These are phyloP conservation scores for Picus viridis DNA, from an alignment of 2,797 vertebrate genomes.

Conservation along the genomic window DNA sequence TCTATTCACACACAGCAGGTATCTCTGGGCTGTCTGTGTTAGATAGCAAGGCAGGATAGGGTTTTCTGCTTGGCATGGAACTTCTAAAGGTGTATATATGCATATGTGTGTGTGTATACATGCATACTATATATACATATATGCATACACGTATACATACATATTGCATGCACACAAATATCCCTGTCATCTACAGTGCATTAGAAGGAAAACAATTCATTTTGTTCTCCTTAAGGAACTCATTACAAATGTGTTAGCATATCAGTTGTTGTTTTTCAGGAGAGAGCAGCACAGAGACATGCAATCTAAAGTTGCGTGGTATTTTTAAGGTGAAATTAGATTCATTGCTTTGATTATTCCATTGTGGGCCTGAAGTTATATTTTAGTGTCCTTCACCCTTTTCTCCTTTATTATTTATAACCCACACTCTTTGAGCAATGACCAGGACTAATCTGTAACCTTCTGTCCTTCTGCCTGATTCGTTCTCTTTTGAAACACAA, in stretches of 20 bases:
- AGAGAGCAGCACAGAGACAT: neutral
- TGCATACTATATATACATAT: neutral
- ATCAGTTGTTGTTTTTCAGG: neutral
- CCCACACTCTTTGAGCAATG: conserved; percentile 97
- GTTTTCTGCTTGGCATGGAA: neutral
- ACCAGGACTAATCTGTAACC: conserved; percentile 99
- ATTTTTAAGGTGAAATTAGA: conserved; percentile 93
- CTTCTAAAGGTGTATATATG: neutral
- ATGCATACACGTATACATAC: fast-evolving
- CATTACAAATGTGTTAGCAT: neutral
- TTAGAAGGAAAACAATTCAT: neutral
- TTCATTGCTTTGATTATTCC: conserved; percentile 93
- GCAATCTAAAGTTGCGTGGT: conserved; percentile 78
- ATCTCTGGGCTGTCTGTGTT: neutral
- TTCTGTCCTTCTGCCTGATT: conserved; percentile 99
- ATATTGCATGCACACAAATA: fast-evolving
- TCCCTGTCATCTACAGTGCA: neutral
- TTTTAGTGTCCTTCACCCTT: conserved; percentile 92
- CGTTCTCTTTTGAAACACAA: conserved; percentile 93
- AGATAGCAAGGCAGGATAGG: neutral
- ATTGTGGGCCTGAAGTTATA: conserved; percentile 87
- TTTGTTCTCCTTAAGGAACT: conserved; percentile 2
- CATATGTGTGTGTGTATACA: too few species aligned
- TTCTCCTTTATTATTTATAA: conserved; percentile 99
- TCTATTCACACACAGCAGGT: too few species aligned